Conservation (phyloP, 2,888 invertebrate species). For the Ypsolopha sequella region DNA sequence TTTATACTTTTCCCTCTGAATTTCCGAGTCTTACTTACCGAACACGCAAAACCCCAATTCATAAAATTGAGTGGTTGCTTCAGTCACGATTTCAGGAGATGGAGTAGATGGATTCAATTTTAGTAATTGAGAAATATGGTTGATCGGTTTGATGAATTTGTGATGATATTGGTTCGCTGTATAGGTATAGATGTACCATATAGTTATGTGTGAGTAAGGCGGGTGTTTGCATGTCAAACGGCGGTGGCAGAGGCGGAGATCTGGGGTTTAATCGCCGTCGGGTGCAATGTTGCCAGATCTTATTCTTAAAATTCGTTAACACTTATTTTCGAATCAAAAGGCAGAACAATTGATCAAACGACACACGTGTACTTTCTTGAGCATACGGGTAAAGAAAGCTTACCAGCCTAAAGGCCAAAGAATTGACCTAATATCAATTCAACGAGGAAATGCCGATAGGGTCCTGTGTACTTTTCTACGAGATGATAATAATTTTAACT, state of each 20-base stretch:
- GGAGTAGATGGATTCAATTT: slow-evolving; percentile 34
- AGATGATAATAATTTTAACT: too few species aligned
- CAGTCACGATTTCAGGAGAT: slow-evolving; percentile 25
- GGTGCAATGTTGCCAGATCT: background rate
- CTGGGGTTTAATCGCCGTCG: slow-evolving; percentile 21
- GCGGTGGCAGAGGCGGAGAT: slow-evolving; percentile 9
- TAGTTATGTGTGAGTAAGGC: background rate
- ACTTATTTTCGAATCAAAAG: too few species aligned
- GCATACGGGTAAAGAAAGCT: too few species aligned
- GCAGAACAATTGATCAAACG: too few species aligned
- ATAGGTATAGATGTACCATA: too few species aligned
- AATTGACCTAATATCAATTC: too few species aligned
- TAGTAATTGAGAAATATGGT: slow-evolving; percentile 9
- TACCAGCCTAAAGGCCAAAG: too few species aligned
- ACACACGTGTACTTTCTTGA: too few species aligned
- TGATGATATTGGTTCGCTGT: background rate
- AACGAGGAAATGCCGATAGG: too few species aligned
- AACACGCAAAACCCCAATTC: slow-evolving; percentile 51
- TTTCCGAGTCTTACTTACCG: slow-evolving; percentile 15
- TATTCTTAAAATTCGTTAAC: too few species aligned
- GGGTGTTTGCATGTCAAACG: slow-evolving; percentile 24
- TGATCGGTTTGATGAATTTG: slow-evolving; percentile 1
- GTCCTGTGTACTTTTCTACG: too few species aligned
- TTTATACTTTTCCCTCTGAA: background rate
- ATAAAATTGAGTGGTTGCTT: slow-evolving; percentile 45